Evolutionary conservation across 2,113 vertebrate genomes (phyloP).

Genomic region (Hemicordylus capensis): DNA sequence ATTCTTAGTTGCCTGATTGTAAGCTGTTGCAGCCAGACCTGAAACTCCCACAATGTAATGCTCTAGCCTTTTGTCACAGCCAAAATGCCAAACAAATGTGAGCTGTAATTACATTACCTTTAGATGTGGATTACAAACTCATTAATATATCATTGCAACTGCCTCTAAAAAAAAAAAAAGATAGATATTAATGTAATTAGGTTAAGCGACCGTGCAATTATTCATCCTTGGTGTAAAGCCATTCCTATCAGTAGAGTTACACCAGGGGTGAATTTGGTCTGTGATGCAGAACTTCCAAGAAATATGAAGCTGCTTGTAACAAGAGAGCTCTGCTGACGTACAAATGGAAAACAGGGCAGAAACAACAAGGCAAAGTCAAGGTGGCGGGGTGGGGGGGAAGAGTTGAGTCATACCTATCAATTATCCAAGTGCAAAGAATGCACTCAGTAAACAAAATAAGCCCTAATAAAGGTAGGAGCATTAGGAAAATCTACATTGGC

Average conservation of each 20-base stretch:
- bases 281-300: constrained; percentile 66
- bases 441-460: constrained; percentile 56
- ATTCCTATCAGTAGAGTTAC: constrained; percentile 48
- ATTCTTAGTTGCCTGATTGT: fast-evolving
- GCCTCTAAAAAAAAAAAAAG: constrained; percentile 26
- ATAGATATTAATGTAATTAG: constrained; percentile 50
- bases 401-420: constrained; percentile 51
- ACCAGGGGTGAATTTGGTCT: constrained; percentile 45
- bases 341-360: constrained; percentile 58
- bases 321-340: constrained; percentile 61
- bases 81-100: constrained; percentile 35
- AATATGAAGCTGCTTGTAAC: constrained; percentile 62
- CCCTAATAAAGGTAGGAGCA: constrained; percentile 40
- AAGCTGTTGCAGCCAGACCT: constrained; percentile 26
- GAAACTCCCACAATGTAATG: constrained; percentile 31
- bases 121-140: constrained; percentile 24
- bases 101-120: constrained; percentile 45
- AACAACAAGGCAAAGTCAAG: constrained; percentile 55
- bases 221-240: constrained; percentile 59
- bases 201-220: constrained; percentile 45
- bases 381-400: constrained; percentile 21
- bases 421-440: constrained; percentile 56
- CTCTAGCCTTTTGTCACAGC: constrained; percentile 31
- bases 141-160: constrained; percentile 22
- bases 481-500: constrained; percentile 51